Percentiles rank a stretch among this genome's conserved stretches.
These are phyloP conservation scores for Strix aluco DNA, from an alignment of 2,113 vertebrate species.

Conservation along the genomic window DNA sequence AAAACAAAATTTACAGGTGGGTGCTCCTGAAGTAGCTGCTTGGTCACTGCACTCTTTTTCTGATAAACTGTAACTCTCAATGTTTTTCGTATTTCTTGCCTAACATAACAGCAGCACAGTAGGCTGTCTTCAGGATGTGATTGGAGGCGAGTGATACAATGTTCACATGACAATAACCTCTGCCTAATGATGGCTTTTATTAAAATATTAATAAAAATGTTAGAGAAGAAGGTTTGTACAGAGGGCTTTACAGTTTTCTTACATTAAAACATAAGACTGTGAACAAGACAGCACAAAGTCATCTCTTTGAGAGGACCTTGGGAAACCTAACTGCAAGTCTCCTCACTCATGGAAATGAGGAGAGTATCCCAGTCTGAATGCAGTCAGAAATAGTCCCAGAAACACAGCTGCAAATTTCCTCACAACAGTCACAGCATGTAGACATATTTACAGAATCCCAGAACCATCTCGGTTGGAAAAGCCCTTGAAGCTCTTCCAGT, in stretches of 20 bases:
- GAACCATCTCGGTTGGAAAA: too few relatives aligned
- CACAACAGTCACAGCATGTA: rapidly evolving
- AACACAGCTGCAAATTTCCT: background rate
- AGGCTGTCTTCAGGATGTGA: background rate
- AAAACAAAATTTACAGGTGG: background rate
- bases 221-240: background rate
- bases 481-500: too few relatives aligned
- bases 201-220: background rate
- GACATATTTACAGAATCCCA: background rate
- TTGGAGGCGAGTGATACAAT: background rate
- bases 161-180: background rate
- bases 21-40: background rate
- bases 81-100: background rate
- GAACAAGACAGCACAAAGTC: background rate
- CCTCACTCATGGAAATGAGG: rapidly evolving
- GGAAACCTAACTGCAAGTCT: background rate
- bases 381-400: background rate
- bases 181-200: background rate
- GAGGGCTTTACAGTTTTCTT: background rate
- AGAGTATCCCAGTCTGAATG: background rate
- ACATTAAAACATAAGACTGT: background rate
- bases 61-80: background rate
- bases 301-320: background rate
- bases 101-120: background rate
- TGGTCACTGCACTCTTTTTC: background rate